Evolutionary conservation across 2,888 invertebrate species (phyloP), one percentile per base, ranked within the genome.

Genomic region (Pterostichus madidus): DNA sequence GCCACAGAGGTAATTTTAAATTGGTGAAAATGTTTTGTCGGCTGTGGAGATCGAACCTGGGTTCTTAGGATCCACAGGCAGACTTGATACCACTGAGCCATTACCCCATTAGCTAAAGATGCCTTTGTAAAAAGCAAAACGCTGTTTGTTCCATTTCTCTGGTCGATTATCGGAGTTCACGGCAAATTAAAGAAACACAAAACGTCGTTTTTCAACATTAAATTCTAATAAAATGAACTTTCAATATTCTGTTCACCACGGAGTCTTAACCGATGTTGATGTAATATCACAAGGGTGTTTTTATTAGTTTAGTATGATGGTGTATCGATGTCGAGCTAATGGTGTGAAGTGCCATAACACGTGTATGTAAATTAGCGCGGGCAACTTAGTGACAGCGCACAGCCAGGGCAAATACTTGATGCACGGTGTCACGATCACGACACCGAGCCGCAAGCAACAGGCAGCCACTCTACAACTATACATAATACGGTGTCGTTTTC

Each of bases 171-270:
- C 64, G 32, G 13, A 11, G 59, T 59, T 59, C 59, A 59, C 64
- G 13, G 64, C 35, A 13, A 64, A 64, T 64, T 64, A 64, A 64
- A 39, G 39, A 64, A 64, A 64, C 64, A 64, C 32, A 64, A 5
- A 59, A 8, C 8, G 24, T 64, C 13, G 64, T 64, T 64, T 64
- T 35, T 64, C 64, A 35, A 32, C 64, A 39, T 64, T 64, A 64
- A 52, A 8, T 5, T 52, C 52, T 13, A 1, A 52, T 52, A 3
- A 10, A 52, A 13, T 52, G 1, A 39, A 0, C 6, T 39, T 5
- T 39, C 39, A 5, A 39, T 39, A 39, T 39, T 39, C 39, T 6
- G 39, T 24, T 24, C 24, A 24, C 24, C 1, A 24, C 5, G 5
- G 39, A 8, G 39, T 39, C 39, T 39, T 35, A 6, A 3, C 3